A percentile compares a stretch with the other conserved stretches of the same genome.
Conservation (phyloP, 1,140 invertebrate species). For the Hypsibius dujardini region DNA sequence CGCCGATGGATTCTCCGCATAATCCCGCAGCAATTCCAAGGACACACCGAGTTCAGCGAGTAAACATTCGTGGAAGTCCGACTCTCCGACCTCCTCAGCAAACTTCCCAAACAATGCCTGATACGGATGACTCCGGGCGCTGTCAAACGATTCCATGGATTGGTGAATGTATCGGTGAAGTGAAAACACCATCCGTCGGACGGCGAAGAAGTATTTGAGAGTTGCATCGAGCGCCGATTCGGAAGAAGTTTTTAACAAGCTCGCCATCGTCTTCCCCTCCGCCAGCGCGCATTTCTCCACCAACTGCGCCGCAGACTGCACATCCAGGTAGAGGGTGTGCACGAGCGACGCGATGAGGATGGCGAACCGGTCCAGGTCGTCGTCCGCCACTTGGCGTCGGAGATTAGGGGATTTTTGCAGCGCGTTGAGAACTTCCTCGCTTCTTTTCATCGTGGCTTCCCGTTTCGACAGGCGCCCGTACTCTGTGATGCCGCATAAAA, state of each 20-base stretch:
- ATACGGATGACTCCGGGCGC: not conserved
- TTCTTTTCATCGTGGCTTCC: not conserved
- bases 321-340: not conserved
- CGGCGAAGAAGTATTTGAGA: not conserved
- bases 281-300: not conserved
- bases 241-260: not conserved
- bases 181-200: not conserved
- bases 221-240: not conserved
- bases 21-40: not conserved
- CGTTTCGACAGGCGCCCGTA: not conserved
- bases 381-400: not conserved
- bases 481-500: not conserved
- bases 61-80: not conserved
- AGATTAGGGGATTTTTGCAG: not conserved
- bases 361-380: not conserved
- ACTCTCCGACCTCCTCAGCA: not conserved
- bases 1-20: conserved; percentile 5
- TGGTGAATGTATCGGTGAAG: conserved; percentile 7
- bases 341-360: not conserved
- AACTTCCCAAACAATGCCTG: not conserved
- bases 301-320: not conserved
- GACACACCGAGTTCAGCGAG: not conserved
- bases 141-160: not conserved
- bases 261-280: not conserved
- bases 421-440: not conserved